Evolutionary conservation across 1,140 invertebrate genomes (phyloP).

Genomic region (Cydia splendana): DNA sequence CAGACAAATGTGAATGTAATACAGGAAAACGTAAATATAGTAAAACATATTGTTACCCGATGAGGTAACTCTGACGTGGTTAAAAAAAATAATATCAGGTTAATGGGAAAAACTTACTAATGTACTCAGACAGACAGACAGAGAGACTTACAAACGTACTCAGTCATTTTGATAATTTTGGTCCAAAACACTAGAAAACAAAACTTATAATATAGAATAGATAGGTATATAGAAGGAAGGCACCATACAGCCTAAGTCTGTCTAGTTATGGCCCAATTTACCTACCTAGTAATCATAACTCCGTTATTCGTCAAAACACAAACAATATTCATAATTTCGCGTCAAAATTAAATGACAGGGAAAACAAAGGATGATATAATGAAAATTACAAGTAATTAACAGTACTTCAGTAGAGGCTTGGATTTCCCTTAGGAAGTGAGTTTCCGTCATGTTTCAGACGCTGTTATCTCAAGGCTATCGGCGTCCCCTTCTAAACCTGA

Average conservation of each 20-base stretch:
- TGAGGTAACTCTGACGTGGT: background rate
- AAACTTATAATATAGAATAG: too few species aligned
- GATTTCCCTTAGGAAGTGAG: background rate
- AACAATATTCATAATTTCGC: background rate
- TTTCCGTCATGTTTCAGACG: conserved; percentile 6
- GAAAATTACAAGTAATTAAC: background rate
- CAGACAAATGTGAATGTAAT: background rate
- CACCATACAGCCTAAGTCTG: too few species aligned
- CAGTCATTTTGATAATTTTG: too few species aligned
- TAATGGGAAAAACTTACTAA: too few species aligned
- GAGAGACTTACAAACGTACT: too few species aligned
- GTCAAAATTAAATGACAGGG: background rate
- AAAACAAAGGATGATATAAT: background rate
- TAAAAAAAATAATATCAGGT: too few species aligned
- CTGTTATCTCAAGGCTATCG: background rate
- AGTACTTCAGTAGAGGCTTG: background rate
- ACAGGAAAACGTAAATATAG: background rate
- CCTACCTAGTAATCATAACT: too few species aligned
- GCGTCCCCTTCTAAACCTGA: background rate
- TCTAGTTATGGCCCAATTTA: too few species aligned
- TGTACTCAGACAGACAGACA: too few species aligned
- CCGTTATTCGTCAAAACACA: background rate
- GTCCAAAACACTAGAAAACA: too few species aligned
- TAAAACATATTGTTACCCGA: background rate
- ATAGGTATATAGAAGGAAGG: too few species aligned